Evolutionary conservation across 2,113 vertebrate genomes (phyloP).

Genomic region (Psophia crepitans): DNA sequence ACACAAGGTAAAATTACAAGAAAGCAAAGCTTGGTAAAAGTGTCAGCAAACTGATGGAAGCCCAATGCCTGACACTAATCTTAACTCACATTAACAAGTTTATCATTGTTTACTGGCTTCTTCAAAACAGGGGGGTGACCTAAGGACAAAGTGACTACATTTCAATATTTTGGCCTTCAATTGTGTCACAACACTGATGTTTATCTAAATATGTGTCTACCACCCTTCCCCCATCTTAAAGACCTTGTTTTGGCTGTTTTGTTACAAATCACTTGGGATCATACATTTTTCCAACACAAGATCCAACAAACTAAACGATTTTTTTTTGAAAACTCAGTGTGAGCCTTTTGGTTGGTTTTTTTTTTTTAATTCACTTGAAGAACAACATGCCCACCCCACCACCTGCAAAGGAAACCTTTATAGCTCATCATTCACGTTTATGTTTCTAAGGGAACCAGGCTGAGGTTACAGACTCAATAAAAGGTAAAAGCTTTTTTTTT

Average conservation of each 20-base stretch:
- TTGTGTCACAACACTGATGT: constrained; percentile 49
- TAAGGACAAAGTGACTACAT: constrained; percentile 53
- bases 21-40: background rate
- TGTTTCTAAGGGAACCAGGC: background rate
- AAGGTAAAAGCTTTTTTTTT: background rate
- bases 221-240: constrained; percentile 33
- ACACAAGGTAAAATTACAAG: background rate
- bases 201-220: constrained; percentile 46
- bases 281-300: background rate
- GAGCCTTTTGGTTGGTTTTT: too few species aligned
- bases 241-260: background rate
- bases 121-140: constrained; percentile 14
- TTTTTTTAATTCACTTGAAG: background rate
- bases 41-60: background rate
- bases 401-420: background rate
- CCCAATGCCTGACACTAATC: background rate
- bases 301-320: background rate
- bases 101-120: constrained; percentile 39
- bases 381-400: background rate
- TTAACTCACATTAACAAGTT: background rate
- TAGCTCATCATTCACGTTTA: background rate
- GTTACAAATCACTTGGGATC: constrained; percentile 7
- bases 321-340: background rate
- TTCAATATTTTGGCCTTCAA: constrained; percentile 37
- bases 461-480: background rate